Evolutionary conservation across 37 sponge, comb jelly and placozoan genomes (phyloP), one percentile per base, ranked within the genome.

Genomic region (Axinella damicornis): DNA sequence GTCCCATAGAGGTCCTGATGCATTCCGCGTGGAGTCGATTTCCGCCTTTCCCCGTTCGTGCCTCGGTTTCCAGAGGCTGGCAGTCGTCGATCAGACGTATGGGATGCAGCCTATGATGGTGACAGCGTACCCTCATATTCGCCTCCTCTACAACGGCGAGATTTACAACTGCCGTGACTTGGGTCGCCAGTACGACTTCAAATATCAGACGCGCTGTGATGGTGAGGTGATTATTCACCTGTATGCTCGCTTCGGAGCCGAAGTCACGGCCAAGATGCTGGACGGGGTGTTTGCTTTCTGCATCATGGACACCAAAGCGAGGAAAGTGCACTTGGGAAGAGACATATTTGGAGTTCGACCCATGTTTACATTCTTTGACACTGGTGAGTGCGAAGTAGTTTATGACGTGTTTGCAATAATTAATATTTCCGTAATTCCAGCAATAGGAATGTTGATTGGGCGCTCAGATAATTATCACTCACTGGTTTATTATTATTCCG

Each of bases 71-170:
- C 64, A 69, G 22, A 73, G 88, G 5, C 69, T 88, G 36, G 75
- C 73, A 24, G 73, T 88, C 57, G 36, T 39, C 30, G 82, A 46
- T 39, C 54, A 63, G 52, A 65, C 27, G 38, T 6, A 30, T 39
- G 82, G 76, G 15, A 88, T 73, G 63, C 88, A 88, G 68, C 88
- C 88, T 4, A 40, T 88, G 65, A 13, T 36, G 21, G 37, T 83
- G n/a, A 56, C 53, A 4, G 9, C 14, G 5, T 69, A 68, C 53
- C 82, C 82, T 35, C 65, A 73, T 21, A 69, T 83, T 11, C 30
- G 33, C 60, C 67, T 88, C 32, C 27, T 88, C 40, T 88, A 46
- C 77, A 88, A 88, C 74, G 88, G 88, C 35, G 88, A 88, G 57
- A 83, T 88, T 15, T 88, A 88, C 82, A 88, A 88, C 55, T 27